A percentile compares a stretch with the other conserved stretches of the same genome.
Evolutionary conservation across 2,888 invertebrate species (phyloP).

Genomic region (Oligia latruncula): DNA sequence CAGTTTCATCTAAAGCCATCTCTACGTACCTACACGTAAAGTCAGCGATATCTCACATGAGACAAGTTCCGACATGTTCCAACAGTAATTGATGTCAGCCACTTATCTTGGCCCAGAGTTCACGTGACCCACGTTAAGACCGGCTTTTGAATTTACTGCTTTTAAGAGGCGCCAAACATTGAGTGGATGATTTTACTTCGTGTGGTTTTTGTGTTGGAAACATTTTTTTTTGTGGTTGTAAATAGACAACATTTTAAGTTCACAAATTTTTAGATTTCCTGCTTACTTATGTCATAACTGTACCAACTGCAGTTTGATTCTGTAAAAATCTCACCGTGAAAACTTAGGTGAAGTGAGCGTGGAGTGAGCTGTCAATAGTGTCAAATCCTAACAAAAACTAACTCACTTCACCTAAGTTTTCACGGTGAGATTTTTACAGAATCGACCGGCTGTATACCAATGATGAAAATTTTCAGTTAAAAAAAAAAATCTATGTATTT

Average conservation of each 20-base stretch:
- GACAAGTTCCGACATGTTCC: conserved; percentile 51
- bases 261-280: background rate
- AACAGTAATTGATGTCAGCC: conserved; percentile 50
- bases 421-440: no score
- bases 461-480: no score
- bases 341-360: no score
- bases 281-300: background rate
- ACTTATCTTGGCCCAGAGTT: conserved; percentile 59
- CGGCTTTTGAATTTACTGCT: conserved; percentile 40
- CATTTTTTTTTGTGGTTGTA: background rate
- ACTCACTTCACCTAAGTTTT: no score
- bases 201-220: background rate
- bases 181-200: background rate
- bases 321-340: no score
- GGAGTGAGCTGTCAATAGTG: no score
- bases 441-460: no score
- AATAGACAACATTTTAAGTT: background rate
- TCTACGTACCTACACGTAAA: conserved; percentile 20
- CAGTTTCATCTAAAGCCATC: conserved; percentile 15
- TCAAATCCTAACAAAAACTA: no score
- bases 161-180: conserved; percentile 31
- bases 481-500: no score
- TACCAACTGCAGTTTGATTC: no score
- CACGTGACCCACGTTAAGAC: conserved; percentile 26
- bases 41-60: conserved; percentile 40